phyloP scores from a whole-genome alignment of 37 sponge, comb jelly and placozoan genomes.

The Axinella damicornis region DNA sequence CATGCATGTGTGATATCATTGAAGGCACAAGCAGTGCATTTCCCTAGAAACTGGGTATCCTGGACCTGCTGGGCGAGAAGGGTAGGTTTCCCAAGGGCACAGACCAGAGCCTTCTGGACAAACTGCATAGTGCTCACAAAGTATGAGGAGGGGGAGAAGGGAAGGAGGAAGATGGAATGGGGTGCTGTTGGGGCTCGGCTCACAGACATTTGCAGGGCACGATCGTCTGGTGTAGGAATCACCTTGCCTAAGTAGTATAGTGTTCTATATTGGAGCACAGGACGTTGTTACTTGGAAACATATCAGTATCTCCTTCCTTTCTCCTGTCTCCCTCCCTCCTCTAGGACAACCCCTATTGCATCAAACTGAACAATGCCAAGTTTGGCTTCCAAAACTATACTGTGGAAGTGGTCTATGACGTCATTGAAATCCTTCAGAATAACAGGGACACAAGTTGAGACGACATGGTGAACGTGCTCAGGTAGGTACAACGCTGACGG shows the following conservation, averaged over 20 bases:
- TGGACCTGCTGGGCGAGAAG: constrained; percentile 96
- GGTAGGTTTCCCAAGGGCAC: constrained; percentile 98
- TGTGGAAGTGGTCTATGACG: constrained; percentile 93
- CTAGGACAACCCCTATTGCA: constrained; percentile 88
- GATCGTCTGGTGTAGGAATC: no score
- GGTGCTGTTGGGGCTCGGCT: no score
- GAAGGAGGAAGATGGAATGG: no score
- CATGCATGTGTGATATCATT: no score
- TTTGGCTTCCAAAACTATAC: constrained; percentile 98
- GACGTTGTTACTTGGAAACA: no score
- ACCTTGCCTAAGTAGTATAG: no score
- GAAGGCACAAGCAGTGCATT: no score
- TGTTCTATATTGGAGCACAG: no score
- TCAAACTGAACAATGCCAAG: constrained; percentile 90
- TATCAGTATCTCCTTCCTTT: background rate
- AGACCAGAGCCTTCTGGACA: constrained; percentile 91
- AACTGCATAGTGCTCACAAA: constrained; percentile 90
- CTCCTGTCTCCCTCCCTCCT: no score
- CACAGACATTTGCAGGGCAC: no score
- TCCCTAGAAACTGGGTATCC: constrained; percentile 90
- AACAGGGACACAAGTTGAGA: constrained; percentile 96
- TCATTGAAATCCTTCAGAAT: constrained; percentile 89
- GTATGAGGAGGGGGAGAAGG: constrained; percentile 5
- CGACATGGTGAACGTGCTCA: constrained; percentile 92
- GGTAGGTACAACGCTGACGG: constrained; percentile 93